These are phyloP conservation scores for Puntigrus tetrazona DNA, from an alignment of 2,113 vertebrate genomes.

Conservation along the genomic window DNA sequence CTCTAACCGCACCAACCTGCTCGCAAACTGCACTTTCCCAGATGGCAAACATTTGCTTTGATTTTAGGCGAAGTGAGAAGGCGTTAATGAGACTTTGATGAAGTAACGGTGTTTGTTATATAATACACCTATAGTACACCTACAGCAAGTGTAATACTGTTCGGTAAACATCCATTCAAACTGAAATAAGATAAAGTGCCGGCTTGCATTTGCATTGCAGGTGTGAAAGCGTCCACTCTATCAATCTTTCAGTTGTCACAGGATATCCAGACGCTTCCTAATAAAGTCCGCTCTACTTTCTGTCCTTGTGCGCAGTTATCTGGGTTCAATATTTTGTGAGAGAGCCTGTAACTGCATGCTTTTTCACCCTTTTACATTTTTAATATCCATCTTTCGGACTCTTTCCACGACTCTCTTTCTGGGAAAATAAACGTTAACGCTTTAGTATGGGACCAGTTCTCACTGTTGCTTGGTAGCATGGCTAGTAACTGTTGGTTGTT, in stretches of 20 bases:
- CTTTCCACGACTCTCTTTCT: background rate
- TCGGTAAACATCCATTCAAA: background rate
- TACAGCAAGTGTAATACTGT: background rate
- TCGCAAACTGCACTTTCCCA: conserved; percentile 14
- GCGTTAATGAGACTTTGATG: conserved; percentile 34
- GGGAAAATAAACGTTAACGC: background rate
- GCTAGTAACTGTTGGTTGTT: no score
- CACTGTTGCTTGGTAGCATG: no score
- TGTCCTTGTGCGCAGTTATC: background rate
- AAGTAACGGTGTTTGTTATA: conserved; percentile 15
- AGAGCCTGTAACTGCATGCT: background rate
- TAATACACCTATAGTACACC: conserved; percentile 24
- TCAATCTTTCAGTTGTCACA: conserved; percentile 7
- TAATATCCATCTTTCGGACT: background rate
- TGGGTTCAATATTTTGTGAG: background rate
- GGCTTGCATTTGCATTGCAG: background rate
- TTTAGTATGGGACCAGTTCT: no score
- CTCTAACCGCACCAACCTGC: conserved; percentile 5
- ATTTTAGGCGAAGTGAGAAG: background rate
- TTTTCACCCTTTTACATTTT: background rate
- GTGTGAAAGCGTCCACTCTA: background rate
- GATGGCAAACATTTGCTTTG: conserved; percentile 21
- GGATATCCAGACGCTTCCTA: background rate
- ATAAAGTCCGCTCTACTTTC: background rate
- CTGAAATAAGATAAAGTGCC: conserved; percentile 20